Percentiles rank a stretch among this genome's conserved stretches.
Evolutionary conservation across 2,888 invertebrate genomes (phyloP).

Genomic region (Agonopterix arenella): DNA sequence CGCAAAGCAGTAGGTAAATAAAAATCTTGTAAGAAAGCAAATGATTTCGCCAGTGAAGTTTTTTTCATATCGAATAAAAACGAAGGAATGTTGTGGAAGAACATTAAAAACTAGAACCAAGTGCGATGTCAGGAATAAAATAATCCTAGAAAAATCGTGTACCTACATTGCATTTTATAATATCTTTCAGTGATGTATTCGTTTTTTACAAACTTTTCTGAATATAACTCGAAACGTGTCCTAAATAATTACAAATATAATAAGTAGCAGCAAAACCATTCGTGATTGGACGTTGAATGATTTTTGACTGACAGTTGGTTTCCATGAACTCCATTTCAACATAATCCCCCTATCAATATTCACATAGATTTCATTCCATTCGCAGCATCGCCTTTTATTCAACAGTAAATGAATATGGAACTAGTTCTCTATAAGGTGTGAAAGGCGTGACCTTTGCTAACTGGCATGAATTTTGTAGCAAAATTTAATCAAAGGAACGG

Average conservation of each 20-base stretch:
- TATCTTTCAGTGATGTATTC: too few species aligned
- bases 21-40: too few species aligned
- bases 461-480: conserved; percentile 30
- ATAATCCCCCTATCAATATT: conserved; percentile 11
- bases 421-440: conserved; percentile 36
- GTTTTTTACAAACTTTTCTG: too few species aligned
- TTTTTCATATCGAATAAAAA: too few species aligned
- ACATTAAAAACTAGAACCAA: too few species aligned
- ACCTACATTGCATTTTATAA: too few species aligned
- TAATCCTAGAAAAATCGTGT: too few species aligned
- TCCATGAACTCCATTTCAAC: conserved; percentile 17
- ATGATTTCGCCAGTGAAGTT: too few species aligned
- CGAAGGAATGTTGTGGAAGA: too few species aligned
- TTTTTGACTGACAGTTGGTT: conserved; percentile 23
- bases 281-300: conserved; percentile 17
- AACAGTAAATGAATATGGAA: conserved; percentile 19
- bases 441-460: conserved; percentile 41
- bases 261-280: conserved; percentile 3
- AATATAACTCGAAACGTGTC: too few species aligned
- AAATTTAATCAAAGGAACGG: conserved; percentile 35
- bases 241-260: not conserved
- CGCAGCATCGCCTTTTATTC: conserved; percentile 14
- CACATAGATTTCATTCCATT: conserved; percentile 16
- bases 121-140: too few species aligned
- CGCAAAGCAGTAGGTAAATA: too few species aligned